Evolutionary conservation across 2,113 vertebrate genomes (phyloP).

Genomic region (Bufo bufo): DNA sequence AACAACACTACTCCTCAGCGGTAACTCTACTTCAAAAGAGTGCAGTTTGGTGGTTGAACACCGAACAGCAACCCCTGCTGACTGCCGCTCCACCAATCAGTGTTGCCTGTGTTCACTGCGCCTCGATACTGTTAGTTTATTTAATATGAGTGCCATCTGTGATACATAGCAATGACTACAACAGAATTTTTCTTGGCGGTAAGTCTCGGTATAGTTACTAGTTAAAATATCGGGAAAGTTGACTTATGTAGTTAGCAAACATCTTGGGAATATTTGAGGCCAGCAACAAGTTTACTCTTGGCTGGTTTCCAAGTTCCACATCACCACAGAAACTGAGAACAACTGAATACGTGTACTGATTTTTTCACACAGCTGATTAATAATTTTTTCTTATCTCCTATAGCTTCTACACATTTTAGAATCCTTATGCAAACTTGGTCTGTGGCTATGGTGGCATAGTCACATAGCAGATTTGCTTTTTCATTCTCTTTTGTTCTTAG

Average conservation of each 20-base stretch:
- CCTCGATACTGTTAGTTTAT: not conserved
- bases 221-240: slow-evolving; percentile 30
- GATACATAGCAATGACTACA: not conserved
- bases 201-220: not conserved
- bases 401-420: too few species aligned
- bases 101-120: too few species aligned
- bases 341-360: not conserved
- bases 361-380: not conserved
- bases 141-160: not conserved
- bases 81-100: too few species aligned
- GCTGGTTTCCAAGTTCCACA: slow-evolving; percentile 13
- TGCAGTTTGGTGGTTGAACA: too few species aligned
- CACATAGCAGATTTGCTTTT: too few species aligned
- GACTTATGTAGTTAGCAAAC: slow-evolving; percentile 34
- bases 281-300: slow-evolving; percentile 34
- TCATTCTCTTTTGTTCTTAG: too few species aligned
- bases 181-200: not conserved
- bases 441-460: too few species aligned
- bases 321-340: slow-evolving; percentile 1
- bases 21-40: too few species aligned
- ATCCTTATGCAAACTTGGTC: too few species aligned
- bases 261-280: not conserved
- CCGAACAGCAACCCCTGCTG: too few species aligned
- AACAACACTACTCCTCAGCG: too few species aligned
- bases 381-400: not conserved